Base-by-base conservation (phyloP, 2,113 vertebrate species). In the Malaclemys terrapin region DNA sequence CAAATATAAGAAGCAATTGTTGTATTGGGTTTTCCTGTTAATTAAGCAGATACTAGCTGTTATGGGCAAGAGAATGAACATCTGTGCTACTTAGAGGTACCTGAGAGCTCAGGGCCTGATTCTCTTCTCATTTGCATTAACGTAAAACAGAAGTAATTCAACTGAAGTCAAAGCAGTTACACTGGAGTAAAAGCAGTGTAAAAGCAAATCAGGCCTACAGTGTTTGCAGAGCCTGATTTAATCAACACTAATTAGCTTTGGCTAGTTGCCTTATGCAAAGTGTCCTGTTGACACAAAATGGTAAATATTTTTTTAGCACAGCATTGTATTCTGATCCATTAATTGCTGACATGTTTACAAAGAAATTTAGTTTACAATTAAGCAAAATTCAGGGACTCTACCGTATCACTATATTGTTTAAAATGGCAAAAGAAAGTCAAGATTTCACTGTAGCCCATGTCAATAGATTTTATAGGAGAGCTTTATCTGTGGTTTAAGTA, bases 1-100 rank as follows among this genome's bases (percentile, higher is more conserved):
- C 19, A 80, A 65, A 85, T 82, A 85, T 79, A 69, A n/a, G 54
- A 49, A 82, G 42, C 93, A 97, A 89, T 83, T 94, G 80, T 91
- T 91, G 65, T 82, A 87, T 95, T 94, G 76, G 10, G 25, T 88
- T 90, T 97, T 94, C 52, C 54, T 92, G 89, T 89, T 95, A 96
- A 97, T 98, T 96, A 95, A 24, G 79, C 79, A 85, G 6, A 1
- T 90, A 82, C 95, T 96, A 95, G 96, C 91, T 97, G 96, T 81
- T 96, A 84, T 78, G 78, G 86, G 57, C 59, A 84, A 38, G 93
- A 89, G 84, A 93, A 59, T 29, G 57, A 29, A 87, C 91, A 97
- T 96, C 92, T 97, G 94, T 94, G 81, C 93, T 93, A 52, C 79
- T 80, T 52, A 24, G 89, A 38, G 82, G 8, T 94, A 95, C 75